A percentile compares a stretch with the other conserved stretches of the same genome.
These are phyloP conservation scores for Megaleporinus macrocephalus DNA, from an alignment of 2,113 vertebrate species.

Conservation along the genomic window DNA sequence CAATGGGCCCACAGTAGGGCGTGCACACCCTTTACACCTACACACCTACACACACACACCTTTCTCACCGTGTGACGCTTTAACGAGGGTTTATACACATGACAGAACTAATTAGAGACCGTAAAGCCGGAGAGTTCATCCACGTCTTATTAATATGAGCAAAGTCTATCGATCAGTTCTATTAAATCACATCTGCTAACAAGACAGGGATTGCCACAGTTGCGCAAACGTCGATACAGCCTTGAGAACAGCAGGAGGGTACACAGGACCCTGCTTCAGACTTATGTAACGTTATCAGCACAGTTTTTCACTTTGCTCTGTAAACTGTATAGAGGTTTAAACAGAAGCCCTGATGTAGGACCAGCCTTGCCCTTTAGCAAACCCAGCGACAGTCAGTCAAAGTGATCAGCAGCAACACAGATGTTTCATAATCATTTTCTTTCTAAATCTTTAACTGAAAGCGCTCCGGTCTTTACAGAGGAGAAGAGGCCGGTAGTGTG, in stretches of 20 bases:
- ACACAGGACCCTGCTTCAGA: neutral
- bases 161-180: conserved; percentile 41
- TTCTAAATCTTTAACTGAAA: neutral
- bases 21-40: too few relatives aligned
- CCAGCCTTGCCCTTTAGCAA: neutral
- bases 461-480: neutral
- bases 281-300: neutral
- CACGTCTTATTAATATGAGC: conserved; percentile 10
- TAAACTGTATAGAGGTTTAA: neutral
- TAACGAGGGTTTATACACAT: conserved; percentile 32
- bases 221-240: conserved; percentile 30
- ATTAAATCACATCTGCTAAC: conserved; percentile 44
- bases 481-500: neutral
- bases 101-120: neutral
- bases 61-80: neutral
- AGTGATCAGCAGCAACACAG: neutral
- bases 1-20: neutral
- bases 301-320: neutral
- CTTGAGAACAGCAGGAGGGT: conserved; percentile 6
- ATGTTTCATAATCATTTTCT: neutral
- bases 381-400: neutral
- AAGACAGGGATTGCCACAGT: conserved; percentile 17
- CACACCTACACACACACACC: neutral
- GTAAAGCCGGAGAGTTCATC: neutral
- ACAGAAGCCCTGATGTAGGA: neutral